These are phyloP conservation scores for Mycalesis mineus DNA, from an alignment of 2,888 invertebrate species.

Conservation along the genomic window DNA sequence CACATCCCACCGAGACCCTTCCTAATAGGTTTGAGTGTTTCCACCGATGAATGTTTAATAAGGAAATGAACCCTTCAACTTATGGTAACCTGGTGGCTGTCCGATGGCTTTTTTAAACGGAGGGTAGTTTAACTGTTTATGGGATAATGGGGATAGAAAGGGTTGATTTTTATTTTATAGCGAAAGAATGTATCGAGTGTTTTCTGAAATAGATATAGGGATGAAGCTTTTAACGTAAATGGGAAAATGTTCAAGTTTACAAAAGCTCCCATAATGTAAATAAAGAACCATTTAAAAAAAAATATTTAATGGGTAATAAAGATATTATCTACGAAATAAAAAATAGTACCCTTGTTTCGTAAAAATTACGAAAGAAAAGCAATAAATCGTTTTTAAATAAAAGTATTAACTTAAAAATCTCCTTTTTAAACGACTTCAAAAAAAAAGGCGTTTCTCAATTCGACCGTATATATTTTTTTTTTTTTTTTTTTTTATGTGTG, in stretches of 20 bases:
- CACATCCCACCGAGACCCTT: slow-evolving; percentile 40
- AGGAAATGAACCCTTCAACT: slow-evolving; percentile 59
- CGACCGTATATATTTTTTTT: no score
- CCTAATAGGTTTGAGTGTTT: slow-evolving; percentile 66
- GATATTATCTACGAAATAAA: no score
- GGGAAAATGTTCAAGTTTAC: not conserved
- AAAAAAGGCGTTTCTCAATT: no score
- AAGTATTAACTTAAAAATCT: slow-evolving; percentile 27
- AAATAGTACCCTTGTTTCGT: not conserved
- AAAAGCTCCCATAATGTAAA: not conserved
- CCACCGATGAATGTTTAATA: slow-evolving; percentile 67
- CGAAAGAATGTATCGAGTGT: slow-evolving; percentile 2
- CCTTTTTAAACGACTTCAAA: no score
- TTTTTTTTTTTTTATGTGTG: no score
- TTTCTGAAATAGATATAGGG: not conserved
- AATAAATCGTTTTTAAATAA: slow-evolving; percentile 10
- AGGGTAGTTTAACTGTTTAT: slow-evolving; percentile 31
- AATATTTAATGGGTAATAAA: not conserved
- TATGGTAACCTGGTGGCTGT: slow-evolving; percentile 37
- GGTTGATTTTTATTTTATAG: slow-evolving; percentile 15
- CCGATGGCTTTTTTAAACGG: slow-evolving; percentile 30
- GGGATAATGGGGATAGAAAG: slow-evolving; percentile 25
- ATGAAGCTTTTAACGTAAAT: not conserved
- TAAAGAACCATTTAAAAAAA: no score
- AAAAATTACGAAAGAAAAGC: not conserved